Evolutionary conservation across 1,140 invertebrate genomes (phyloP).

Genomic region (Phocides pigmalion): DNA sequence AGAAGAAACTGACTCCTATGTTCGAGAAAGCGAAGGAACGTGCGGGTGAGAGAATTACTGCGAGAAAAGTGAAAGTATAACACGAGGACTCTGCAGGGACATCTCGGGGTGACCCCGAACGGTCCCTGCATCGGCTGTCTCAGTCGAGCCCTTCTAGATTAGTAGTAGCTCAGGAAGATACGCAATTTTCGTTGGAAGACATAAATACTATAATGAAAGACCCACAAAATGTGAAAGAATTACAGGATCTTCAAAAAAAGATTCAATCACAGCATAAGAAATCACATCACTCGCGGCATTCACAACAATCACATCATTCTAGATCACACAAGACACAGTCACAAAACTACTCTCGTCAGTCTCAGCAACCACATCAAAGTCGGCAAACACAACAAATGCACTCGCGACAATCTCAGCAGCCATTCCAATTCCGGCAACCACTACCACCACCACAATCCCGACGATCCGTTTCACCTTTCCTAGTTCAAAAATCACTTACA

Average conservation of each 20-base stretch:
- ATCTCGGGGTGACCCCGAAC: conserved; percentile 43
- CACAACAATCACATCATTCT: neutral
- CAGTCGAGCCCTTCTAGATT: conserved; percentile 62
- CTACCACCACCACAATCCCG: conserved; percentile 2
- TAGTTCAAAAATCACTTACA: too few relatives aligned
- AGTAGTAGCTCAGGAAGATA: conserved; percentile 49
- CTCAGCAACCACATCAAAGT: neutral
- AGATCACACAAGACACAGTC: neutral
- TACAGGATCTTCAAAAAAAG: neutral
- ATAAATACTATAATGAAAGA: conserved; percentile 59
- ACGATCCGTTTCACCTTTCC: neutral
- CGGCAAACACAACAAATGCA: neutral
- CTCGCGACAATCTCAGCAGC: too few relatives aligned
- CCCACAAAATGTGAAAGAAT: conserved; percentile 33
- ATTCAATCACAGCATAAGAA: neutral
- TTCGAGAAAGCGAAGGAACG: conserved; percentile 95
- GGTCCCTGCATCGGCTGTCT: conserved; percentile 51
- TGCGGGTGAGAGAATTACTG: conserved; percentile 82
- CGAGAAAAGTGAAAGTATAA: conserved; percentile 72
- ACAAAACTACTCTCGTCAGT: neutral
- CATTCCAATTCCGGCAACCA: conserved; percentile 8
- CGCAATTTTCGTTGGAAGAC: conserved; percentile 54
- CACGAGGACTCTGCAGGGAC: conserved; percentile 55
- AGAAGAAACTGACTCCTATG: conserved; percentile 94
- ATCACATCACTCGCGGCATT: neutral